phyloP scores from a whole-genome alignment of 2,113 vertebrate genomes.

The Cebidichthys violaceus region DNA sequence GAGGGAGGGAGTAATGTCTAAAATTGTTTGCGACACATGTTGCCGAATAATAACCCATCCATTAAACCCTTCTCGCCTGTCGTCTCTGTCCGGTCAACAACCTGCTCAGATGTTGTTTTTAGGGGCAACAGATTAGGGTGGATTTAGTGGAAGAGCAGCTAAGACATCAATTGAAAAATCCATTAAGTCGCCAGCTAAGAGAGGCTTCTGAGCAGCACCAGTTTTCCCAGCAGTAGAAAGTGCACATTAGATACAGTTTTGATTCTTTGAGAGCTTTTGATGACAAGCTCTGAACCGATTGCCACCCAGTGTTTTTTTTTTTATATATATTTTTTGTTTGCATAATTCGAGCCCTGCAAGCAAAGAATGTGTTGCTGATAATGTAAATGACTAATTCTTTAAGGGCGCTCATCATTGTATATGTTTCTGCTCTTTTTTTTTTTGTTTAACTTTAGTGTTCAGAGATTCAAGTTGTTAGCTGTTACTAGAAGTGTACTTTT shows the following conservation, averaged over 20 bases:
- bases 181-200: constrained; percentile 39
- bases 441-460: not conserved
- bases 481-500: constrained; percentile 4
- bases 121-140: constrained; percentile 38
- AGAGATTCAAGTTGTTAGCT: constrained; percentile 3
- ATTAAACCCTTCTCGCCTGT: constrained; percentile 54
- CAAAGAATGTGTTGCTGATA: constrained; percentile 10
- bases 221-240: constrained; percentile 13
- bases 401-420: not conserved
- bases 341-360: constrained; percentile 35
- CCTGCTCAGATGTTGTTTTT: constrained; percentile 46
- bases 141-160: constrained; percentile 33
- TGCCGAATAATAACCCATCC: constrained; percentile 53
- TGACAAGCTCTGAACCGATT: constrained; percentile 25
- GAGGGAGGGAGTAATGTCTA: constrained; percentile 40
- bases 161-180: constrained; percentile 44
- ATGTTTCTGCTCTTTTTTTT: constrained; percentile 26
- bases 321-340: constrained; percentile 3
- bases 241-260: constrained; percentile 28
- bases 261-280: constrained; percentile 26
- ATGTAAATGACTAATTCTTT: constrained; percentile 24
- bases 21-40: constrained; percentile 52
- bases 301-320: constrained; percentile 10
- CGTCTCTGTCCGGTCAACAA: constrained; percentile 44
- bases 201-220: constrained; percentile 21